These are phyloP conservation scores for Acanthornis magna DNA, from an alignment of 2,797 vertebrate genomes.

Conservation along the genomic window DNA sequence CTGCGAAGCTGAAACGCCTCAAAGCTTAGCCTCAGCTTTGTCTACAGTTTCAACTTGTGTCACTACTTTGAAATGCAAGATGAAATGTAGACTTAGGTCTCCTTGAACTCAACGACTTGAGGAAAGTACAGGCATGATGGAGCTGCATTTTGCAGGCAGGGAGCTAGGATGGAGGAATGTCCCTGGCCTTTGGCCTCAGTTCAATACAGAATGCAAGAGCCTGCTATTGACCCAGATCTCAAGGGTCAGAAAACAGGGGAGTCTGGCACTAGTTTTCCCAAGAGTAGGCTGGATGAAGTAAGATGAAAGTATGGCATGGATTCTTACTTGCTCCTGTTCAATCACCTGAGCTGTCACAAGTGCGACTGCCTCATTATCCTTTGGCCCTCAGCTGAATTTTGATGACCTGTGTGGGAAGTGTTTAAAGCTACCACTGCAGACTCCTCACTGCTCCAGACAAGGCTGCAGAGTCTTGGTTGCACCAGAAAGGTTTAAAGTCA, in stretches of 20 bases:
- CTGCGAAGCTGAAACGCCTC: not conserved
- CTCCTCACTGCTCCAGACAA: not conserved
- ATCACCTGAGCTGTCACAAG: not conserved
- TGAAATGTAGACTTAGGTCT: not conserved
- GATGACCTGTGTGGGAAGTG: not conserved
- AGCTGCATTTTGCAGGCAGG: not conserved
- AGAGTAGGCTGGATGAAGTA: not conserved
- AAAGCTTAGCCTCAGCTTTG: conserved; percentile 25
- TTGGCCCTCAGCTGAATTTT: not conserved
- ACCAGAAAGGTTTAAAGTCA: not conserved
- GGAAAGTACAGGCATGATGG: not conserved
- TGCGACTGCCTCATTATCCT: rapidly evolving
- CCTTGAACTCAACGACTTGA: not conserved
- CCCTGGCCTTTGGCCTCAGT: not conserved
- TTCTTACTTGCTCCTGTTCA: not conserved
- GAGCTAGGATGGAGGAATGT: not conserved
- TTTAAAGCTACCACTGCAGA: not conserved
- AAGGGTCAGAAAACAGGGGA: not conserved
- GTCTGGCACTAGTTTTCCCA: not conserved
- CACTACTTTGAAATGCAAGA: conserved; percentile 38
- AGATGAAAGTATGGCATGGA: not conserved
- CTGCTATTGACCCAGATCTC: not conserved
- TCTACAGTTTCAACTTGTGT: not conserved
- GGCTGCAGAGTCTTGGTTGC: not conserved
- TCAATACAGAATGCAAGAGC: not conserved